Evolutionary conservation across 2,797 vertebrate genomes (phyloP).

Genomic region (Molossus molossus): DNA sequence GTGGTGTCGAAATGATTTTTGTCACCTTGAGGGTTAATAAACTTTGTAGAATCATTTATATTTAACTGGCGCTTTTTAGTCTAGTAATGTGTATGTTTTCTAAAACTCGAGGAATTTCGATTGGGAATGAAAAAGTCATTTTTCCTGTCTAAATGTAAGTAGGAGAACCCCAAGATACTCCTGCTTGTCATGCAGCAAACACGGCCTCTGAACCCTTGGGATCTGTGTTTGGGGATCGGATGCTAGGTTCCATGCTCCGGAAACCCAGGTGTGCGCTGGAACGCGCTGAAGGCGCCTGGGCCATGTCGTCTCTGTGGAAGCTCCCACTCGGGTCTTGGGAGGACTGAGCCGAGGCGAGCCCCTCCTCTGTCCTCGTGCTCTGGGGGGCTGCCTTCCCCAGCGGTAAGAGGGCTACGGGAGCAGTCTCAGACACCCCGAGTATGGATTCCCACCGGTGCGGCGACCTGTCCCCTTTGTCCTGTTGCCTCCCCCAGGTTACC

Average conservation of each 20-base stretch:
- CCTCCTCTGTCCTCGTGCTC: not conserved
- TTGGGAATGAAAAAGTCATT: conserved; percentile 27
- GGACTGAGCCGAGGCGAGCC: not conserved
- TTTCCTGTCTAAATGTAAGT: not conserved
- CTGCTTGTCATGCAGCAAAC: not conserved
- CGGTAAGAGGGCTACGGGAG: not conserved
- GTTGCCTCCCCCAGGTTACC: not conserved
- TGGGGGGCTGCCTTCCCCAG: not conserved
- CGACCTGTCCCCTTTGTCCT: not conserved
- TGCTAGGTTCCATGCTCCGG: not conserved
- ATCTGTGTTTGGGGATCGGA: not conserved
- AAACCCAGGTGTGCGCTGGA: conserved; percentile 45
- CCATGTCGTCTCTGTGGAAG: conserved; percentile 1
- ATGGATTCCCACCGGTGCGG: not conserved
- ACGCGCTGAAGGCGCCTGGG: not conserved
- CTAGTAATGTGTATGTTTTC: not conserved
- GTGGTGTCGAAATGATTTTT: not conserved
- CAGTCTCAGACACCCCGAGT: not conserved
- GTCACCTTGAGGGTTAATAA: not conserved
- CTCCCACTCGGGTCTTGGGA: not conserved
- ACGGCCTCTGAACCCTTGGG: not conserved
- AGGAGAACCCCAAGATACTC: not conserved
- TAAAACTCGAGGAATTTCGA: conserved; percentile 7
- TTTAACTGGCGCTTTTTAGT: not conserved
- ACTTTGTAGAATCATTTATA: not conserved